These are phyloP conservation scores for Trichonephila inaurata DNA, from an alignment of 1,140 invertebrate genomes.

Conservation along the genomic window DNA sequence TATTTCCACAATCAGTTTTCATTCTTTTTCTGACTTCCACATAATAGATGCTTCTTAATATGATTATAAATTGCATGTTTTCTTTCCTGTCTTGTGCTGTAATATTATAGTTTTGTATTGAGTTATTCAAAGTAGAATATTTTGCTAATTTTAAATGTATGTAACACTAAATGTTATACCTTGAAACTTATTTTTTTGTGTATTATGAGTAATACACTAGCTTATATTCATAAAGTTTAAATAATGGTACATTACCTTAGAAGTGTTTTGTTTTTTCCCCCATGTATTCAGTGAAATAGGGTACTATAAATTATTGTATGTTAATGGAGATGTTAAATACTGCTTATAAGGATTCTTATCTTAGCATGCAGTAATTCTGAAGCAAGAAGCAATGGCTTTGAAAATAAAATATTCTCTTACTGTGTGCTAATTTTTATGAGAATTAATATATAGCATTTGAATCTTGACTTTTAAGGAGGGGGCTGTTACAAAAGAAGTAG, in stretches of 20 bases:
- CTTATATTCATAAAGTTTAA: too few relatives aligned
- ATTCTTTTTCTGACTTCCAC: not conserved
- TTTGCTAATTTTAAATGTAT: too few relatives aligned
- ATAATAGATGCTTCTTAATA: not conserved
- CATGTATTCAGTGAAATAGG: too few relatives aligned
- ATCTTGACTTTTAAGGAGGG: slow-evolving; percentile 74
- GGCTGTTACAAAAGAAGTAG: slow-evolving; percentile 71
- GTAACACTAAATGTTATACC: too few relatives aligned
- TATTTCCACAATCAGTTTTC: not conserved
- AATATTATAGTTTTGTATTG: too few relatives aligned
- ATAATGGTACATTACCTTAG: too few relatives aligned
- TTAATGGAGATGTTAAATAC: too few relatives aligned
- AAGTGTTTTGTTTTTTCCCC: too few relatives aligned
- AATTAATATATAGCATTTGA: slow-evolving; percentile 63
- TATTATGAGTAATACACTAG: too few relatives aligned
- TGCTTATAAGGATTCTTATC: not conserved
- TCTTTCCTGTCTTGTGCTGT: not conserved
- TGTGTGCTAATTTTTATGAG: slow-evolving; percentile 58
- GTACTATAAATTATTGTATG: too few relatives aligned
- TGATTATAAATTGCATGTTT: not conserved
- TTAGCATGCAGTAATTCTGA: slow-evolving; percentile 34
- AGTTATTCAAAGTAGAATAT: too few relatives aligned
- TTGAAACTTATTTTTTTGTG: too few relatives aligned
- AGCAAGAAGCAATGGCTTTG: slow-evolving; percentile 65
- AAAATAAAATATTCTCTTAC: slow-evolving; percentile 25